phyloP scores from a whole-genome alignment of 2,888 invertebrate species.

The Itoplectis maculator region DNA sequence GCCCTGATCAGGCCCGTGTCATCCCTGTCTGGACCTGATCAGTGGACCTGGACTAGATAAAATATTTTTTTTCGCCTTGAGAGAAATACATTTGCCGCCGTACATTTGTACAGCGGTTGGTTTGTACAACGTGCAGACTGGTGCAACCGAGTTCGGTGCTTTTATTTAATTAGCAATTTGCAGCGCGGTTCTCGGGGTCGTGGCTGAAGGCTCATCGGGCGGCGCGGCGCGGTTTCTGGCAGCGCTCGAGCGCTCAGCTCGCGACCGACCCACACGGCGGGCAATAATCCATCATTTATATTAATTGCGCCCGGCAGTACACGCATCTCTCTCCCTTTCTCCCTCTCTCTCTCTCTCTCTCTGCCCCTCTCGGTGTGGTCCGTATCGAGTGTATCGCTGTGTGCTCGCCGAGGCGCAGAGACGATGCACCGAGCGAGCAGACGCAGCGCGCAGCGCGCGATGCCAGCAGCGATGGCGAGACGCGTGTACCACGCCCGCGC shows the following conservation, averaged over 20 bases:
- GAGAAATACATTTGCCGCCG: too few relatives aligned
- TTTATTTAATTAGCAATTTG: too few relatives aligned
- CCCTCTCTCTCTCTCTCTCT: too few relatives aligned
- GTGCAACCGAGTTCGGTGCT: too few relatives aligned
- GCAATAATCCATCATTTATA: conserved; percentile 83
- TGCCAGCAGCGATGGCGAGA: conserved; percentile 65
- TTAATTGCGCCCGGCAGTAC: conserved; percentile 81
- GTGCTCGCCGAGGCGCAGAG: conserved; percentile 73
- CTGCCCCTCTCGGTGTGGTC: conserved; percentile 48
- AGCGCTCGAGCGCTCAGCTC: background rate
- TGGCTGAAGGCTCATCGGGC: conserved; percentile 15
- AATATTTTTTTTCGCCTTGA: too few relatives aligned
- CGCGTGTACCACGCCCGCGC: conserved; percentile 68
- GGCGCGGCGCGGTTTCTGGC: conserved; percentile 14
- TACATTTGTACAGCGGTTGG: too few relatives aligned
- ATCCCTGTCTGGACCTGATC: too few relatives aligned
- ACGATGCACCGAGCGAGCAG: background rate
- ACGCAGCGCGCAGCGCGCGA: conserved; percentile 36
- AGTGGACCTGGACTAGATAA: too few relatives aligned
- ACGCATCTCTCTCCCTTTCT: too few relatives aligned
- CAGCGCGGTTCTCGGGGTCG: background rate
- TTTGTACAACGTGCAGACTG: too few relatives aligned
- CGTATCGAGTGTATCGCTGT: conserved; percentile 79
- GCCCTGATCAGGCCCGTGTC: too few relatives aligned
- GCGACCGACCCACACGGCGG: conserved; percentile 68